These are phyloP conservation scores for Eulemur albifrons DNA, from an alignment of 2,797 vertebrate genomes.

Conservation along the genomic window DNA sequence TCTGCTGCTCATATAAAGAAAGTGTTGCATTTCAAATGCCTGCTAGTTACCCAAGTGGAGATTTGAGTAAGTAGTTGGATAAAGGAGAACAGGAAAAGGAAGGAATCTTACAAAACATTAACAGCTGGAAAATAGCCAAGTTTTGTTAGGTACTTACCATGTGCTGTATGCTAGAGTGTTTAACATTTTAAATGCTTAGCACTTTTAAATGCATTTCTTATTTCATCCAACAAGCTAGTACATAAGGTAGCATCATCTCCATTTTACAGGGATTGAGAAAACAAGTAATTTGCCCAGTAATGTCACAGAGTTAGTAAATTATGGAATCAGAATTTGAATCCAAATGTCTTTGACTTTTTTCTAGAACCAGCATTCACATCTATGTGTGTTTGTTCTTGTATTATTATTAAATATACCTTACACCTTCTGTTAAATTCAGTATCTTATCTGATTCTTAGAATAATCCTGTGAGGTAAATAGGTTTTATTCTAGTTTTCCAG, in stretches of 20 bases:
- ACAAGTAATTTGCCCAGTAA: background rate
- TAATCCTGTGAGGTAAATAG: slow-evolving; percentile 23
- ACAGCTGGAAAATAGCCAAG: slow-evolving; percentile 4
- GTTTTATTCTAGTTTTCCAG: slow-evolving; percentile 21
- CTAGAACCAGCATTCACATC: background rate
- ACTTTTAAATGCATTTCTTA: background rate
- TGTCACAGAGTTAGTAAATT: slow-evolving; percentile 41
- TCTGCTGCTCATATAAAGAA: background rate
- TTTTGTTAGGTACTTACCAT: background rate
- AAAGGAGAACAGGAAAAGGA: background rate
- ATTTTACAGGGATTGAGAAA: slow-evolving; percentile 39
- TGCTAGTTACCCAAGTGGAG: background rate
- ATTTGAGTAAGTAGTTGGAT: background rate
- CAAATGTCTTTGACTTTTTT: background rate
- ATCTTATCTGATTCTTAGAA: slow-evolving; percentile 13
- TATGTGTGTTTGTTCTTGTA: background rate
- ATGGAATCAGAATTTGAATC: slow-evolving; percentile 29
- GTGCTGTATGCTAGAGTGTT: background rate
- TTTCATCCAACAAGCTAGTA: background rate
- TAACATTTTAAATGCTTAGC: background rate
- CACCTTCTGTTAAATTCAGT: background rate
- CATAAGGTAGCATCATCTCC: background rate
- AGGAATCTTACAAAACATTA: background rate
- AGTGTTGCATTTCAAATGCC: background rate
- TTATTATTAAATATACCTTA: slow-evolving; percentile 38